Conservation (phyloP, 2,797 vertebrate species). For the Pelodytes ibericus region DNA sequence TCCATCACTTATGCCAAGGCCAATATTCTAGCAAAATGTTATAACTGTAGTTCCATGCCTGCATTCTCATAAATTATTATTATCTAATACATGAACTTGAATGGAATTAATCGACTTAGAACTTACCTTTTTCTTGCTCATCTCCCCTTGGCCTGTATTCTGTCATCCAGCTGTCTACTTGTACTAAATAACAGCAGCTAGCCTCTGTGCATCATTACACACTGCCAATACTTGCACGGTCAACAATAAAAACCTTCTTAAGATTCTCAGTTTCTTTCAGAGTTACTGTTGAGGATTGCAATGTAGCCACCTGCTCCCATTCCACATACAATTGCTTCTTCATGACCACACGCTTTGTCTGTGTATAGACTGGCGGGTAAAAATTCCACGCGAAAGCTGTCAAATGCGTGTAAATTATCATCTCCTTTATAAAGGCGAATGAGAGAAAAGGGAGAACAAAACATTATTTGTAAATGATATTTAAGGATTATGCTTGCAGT, state of each 20-base stretch:
- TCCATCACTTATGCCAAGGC: too few relatives aligned
- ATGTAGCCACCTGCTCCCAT: constrained; percentile 8
- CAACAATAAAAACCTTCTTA: background rate
- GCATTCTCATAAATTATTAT: background rate
- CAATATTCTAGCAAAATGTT: too few relatives aligned
- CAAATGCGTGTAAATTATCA: background rate
- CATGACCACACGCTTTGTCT: background rate
- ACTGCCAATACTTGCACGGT: constrained; percentile 2
- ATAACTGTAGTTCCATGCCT: too few relatives aligned
- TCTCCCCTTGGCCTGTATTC: constrained; percentile 6
- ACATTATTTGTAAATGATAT: background rate
- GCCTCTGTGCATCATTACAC: constrained; percentile 19
- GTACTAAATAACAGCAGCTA: background rate
- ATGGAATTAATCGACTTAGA: constrained; percentile 3
- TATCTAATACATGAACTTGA: constrained; percentile 6
- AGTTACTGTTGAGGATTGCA: background rate
- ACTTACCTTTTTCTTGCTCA: constrained; percentile 13
- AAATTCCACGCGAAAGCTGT: background rate
- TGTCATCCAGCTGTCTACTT: constrained; percentile 36
- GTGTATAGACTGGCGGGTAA: background rate
- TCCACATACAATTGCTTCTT: constrained; percentile 2
- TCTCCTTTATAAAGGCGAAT: too few relatives aligned
- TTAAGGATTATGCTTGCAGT: background rate
- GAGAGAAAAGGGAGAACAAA: background rate
- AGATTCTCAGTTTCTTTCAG: constrained; percentile 4